Conservation (phyloP, 2,797 vertebrate genomes). For the Sciaenops ocellatus region DNA sequence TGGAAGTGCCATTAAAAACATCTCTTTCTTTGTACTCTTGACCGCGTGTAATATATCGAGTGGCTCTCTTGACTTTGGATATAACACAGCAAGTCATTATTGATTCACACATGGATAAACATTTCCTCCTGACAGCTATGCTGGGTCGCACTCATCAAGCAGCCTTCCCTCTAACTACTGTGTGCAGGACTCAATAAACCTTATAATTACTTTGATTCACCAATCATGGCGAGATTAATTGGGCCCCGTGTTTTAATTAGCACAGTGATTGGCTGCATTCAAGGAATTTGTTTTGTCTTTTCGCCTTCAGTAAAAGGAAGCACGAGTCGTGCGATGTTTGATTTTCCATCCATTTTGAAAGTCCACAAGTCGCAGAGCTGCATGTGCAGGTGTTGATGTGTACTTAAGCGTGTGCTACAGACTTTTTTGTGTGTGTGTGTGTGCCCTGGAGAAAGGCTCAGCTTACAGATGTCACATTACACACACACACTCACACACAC, state of each 20-base stretch:
- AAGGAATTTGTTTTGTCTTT: slow-evolving; percentile 70
- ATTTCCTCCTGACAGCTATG: slow-evolving; percentile 79
- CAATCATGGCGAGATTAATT: slow-evolving; percentile 78
- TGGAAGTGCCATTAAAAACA: slow-evolving; percentile 68
- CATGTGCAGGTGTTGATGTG: slow-evolving; percentile 39
- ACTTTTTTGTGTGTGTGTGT: slow-evolving; percentile 24
- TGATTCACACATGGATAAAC: slow-evolving; percentile 82
- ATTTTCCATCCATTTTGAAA: slow-evolving; percentile 39
- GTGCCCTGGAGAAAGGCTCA: slow-evolving; percentile 46
- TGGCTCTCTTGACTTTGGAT: slow-evolving; percentile 79
- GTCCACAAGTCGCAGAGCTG: slow-evolving; percentile 12
- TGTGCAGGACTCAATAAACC: slow-evolving; percentile 76
- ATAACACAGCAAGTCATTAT: slow-evolving; percentile 77
- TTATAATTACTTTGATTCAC: slow-evolving; percentile 82
- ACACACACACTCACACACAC: slow-evolving; percentile 28
- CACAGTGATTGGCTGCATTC: slow-evolving; percentile 72
- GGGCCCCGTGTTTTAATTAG: slow-evolving; percentile 75
- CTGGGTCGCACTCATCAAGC: slow-evolving; percentile 76
- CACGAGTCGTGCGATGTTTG: slow-evolving; percentile 49
- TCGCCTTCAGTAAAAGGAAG: slow-evolving; percentile 46
- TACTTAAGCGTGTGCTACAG: slow-evolving; percentile 1
- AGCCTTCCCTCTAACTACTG: slow-evolving; percentile 68
- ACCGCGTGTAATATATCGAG: slow-evolving; percentile 67
- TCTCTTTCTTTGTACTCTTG: slow-evolving; percentile 60
- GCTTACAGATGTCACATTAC: slow-evolving; percentile 55